Conservation (phyloP, 2,888 invertebrate species). For the Xanthorhoe spadicearia region DNA sequence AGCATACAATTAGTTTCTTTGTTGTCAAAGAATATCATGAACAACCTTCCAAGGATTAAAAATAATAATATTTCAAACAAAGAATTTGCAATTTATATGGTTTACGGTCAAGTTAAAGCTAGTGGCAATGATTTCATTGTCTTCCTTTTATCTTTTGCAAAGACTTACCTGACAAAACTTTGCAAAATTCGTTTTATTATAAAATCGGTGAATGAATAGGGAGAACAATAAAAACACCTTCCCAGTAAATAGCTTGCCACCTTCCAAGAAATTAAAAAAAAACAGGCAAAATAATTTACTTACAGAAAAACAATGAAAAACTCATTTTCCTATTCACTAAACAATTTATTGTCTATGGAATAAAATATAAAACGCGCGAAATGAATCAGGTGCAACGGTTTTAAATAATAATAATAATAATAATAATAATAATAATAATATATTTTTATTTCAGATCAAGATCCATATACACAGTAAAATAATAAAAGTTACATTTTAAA, state of each 20-base stretch:
- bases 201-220: conserved; percentile 9
- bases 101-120: background rate
- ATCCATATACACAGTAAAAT: too few relatives aligned
- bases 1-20: background rate
- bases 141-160: background rate
- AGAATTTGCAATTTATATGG: background rate
- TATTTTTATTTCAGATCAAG: too few relatives aligned
- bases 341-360: too few relatives aligned
- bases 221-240: background rate
- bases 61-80: background rate
- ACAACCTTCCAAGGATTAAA: background rate
- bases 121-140: background rate
- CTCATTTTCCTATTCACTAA: too few relatives aligned
- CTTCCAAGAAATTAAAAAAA: background rate
- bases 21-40: background rate
- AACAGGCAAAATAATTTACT: too few relatives aligned
- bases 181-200: background rate
- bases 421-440: too few relatives aligned
- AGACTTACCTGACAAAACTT: background rate
- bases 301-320: too few relatives aligned
- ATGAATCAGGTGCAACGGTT: conserved; percentile 10
- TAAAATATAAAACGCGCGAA: background rate
- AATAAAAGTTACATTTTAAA: too few relatives aligned
- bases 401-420: too few relatives aligned
- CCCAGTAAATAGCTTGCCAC: background rate